Conservation (phyloP, 2,113 vertebrate genomes). For the Oxyura jamaicensis region DNA sequence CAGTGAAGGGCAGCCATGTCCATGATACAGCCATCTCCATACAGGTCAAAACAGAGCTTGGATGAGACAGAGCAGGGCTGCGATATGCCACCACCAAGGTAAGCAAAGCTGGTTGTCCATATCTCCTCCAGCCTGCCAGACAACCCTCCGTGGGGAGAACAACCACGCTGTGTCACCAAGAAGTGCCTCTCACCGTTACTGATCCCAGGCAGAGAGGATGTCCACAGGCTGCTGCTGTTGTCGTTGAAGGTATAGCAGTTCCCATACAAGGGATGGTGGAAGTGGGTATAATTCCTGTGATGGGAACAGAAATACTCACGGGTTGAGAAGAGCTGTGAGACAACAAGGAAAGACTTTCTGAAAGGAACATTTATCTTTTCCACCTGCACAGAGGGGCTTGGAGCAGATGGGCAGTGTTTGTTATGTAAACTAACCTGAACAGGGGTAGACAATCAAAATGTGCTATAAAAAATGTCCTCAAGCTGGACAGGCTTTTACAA, state of each 20-base stretch:
- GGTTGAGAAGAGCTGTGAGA: neutral
- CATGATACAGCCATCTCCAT: neutral
- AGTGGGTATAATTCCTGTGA: conserved; percentile 80
- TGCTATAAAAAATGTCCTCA: neutral
- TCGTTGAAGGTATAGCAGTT: conserved; percentile 86
- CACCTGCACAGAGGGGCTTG: conserved; percentile 23
- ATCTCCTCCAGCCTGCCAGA: neutral
- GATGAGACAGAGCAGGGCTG: neutral
- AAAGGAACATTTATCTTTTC: neutral
- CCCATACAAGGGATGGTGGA: conserved; percentile 83
- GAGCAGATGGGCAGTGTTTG: conserved; percentile 32
- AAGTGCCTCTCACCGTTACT: conserved; percentile 73
- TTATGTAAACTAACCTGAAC: neutral
- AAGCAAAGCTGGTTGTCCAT: neutral
- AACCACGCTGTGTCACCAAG: neutral
- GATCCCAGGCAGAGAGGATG: conserved; percentile 79
- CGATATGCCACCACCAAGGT: neutral
- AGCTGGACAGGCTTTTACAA: neutral
- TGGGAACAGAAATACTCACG: neutral
- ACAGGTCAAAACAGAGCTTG: neutral
- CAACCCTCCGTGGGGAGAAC: neutral
- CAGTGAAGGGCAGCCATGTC: neutral
- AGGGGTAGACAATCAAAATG: conserved; percentile 27
- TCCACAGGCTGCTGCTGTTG: conserved; percentile 78
- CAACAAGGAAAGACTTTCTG: neutral